Evolutionary conservation across 1,140 invertebrate genomes (phyloP).

Genomic region (Luehdorfia chinensis): DNA sequence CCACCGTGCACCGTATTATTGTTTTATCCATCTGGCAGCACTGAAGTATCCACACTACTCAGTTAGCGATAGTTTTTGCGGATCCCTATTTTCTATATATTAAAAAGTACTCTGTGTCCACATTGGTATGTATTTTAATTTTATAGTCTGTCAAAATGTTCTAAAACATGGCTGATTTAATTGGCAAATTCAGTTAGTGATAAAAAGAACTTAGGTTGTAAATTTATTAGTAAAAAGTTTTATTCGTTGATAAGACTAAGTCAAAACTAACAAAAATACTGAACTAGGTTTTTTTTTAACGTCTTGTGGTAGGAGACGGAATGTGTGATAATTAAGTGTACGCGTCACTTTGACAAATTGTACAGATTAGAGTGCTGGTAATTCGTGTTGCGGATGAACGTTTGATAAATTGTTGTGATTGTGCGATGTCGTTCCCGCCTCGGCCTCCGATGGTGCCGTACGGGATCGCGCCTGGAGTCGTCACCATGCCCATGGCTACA

Average conservation of each 20-base stretch:
- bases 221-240: conserved; percentile 1
- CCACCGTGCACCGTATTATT: too few species aligned
- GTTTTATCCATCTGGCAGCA: too few species aligned
- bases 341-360: conserved; percentile 25
- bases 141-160: conserved; percentile 13
- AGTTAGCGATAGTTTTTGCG: too few species aligned
- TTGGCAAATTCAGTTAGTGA: conserved; percentile 22
- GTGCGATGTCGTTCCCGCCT: conserved; percentile 65
- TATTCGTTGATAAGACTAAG: conserved; percentile 11
- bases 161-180: conserved; percentile 33
- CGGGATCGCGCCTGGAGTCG: conserved; percentile 63
- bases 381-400: conserved; percentile 21
- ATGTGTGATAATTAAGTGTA: conserved; percentile 6
- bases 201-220: conserved; percentile 19
- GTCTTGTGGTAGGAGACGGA: not conserved
- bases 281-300: conserved; percentile 5
- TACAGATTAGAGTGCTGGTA: conserved; percentile 6
- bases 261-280: conserved; percentile 5
- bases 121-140: too few species aligned
- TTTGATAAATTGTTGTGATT: conserved; percentile 22
- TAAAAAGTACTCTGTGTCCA: too few species aligned
- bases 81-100: too few species aligned
- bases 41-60: too few species aligned
- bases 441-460: conserved; percentile 65
- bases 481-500: conserved; percentile 65